Percentiles rank a stretch among this genome's conserved stretches.
Conservation (phyloP, 2,888 invertebrate genomes). For the Chirona hameri region DNA sequence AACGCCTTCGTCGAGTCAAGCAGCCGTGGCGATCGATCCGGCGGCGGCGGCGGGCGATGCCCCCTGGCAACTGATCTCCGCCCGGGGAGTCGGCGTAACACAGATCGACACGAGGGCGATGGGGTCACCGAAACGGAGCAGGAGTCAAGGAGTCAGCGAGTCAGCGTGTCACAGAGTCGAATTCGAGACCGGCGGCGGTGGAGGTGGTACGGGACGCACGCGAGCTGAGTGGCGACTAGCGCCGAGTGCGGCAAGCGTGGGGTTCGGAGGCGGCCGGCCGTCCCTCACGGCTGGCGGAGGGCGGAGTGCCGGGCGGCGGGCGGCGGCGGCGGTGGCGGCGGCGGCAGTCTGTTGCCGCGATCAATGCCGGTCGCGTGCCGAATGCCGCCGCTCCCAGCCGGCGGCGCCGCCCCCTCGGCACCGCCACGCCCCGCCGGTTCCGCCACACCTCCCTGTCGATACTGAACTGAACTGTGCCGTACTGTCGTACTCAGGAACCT, state of each 20-base stretch:
- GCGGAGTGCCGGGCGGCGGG: too few species aligned
- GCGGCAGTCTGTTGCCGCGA: too few species aligned
- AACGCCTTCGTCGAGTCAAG: neutral
- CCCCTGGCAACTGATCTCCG: neutral
- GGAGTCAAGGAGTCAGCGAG: neutral
- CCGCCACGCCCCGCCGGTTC: too few species aligned
- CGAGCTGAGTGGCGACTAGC: neutral
- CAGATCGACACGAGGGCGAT: neutral
- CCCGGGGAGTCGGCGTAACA: neutral
- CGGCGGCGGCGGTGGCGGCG: too few species aligned
- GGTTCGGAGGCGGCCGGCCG: too few species aligned
- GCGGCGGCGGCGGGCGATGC: neutral
- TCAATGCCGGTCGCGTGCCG: too few species aligned
- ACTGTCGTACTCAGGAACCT: too few species aligned
- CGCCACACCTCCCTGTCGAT: too few species aligned
- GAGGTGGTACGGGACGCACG: neutral
- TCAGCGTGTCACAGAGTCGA: neutral
- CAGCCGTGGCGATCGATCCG: neutral
- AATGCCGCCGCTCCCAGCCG: too few species aligned
- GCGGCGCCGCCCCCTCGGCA: too few species aligned
- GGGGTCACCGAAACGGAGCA: neutral
- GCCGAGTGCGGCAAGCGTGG: neutral
- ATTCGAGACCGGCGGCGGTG: neutral
- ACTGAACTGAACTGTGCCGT: too few species aligned
- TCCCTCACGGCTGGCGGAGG: too few species aligned